Conservation (phyloP, 2,113 vertebrate species). For the Donacobius atricapilla region DNA sequence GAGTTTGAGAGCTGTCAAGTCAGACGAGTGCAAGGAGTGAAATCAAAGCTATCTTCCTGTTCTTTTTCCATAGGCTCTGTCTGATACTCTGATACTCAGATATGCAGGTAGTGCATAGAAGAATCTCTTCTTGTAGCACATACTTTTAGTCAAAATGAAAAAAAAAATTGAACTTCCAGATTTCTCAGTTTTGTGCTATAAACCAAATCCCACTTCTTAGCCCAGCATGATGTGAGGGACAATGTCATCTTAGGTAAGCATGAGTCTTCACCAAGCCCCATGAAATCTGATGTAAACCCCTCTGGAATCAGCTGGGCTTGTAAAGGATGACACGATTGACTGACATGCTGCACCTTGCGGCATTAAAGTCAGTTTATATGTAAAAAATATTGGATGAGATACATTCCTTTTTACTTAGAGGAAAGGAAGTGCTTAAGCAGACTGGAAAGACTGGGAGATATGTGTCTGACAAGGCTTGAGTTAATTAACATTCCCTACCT, state of each 20-base stretch:
- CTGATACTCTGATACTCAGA: neutral
- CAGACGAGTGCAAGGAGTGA: neutral
- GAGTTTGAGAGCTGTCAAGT: slow-evolving; percentile 3
- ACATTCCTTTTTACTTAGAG: neutral
- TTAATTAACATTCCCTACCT: neutral
- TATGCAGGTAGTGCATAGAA: neutral
- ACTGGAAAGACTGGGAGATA: neutral
- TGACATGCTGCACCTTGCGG: neutral
- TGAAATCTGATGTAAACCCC: neutral
- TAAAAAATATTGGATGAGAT: neutral
- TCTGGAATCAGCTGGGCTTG: neutral
- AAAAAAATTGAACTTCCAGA: neutral
- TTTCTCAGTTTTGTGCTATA: neutral
- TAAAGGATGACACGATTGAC: neutral
- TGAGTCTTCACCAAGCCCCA: neutral
- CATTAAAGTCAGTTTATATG: neutral
- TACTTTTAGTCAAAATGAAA: neutral
- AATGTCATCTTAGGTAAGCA: neutral
- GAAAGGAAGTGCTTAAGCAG: neutral
- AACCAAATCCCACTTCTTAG: neutral
- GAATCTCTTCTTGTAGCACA: neutral
- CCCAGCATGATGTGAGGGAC: neutral
- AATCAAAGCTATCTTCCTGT: neutral
- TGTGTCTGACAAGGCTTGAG: neutral
- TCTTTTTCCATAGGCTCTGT: neutral